Base-by-base conservation (phyloP, 1,140 invertebrate genomes). In the Drosophila quadrilineata region DNA sequence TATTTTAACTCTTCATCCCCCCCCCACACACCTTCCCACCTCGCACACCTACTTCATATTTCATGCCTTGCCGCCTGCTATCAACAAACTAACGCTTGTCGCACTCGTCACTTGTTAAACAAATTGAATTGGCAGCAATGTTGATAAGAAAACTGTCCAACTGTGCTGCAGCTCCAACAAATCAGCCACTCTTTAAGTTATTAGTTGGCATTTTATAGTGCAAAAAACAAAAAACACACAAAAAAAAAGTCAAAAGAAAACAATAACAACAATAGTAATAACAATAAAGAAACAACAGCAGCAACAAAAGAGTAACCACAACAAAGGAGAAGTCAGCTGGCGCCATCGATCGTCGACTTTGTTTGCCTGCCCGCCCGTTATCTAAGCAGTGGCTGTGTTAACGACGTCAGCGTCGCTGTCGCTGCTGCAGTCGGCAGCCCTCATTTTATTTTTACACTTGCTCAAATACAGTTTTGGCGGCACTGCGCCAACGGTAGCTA, bases 331-430 rank as follows among this genome's bases (percentile, higher is more conserved):
- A 52, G 45, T 24, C 68, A 52, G 41, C 54, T 64, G 73, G 73
- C 73, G 73, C 73, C 73, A 71, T 50, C 67, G 49, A 71, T 66
- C 60, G 69, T 10, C 59, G 49, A 60, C 28, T 52, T 57, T 64
- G 52, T 76, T 71, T 71, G 73, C 73, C 36, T 76, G n/a, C n/a
- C n/a, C n/a, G n/a, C n/a, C 10, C 67, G 75, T 76, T 77, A 77
- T 77, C 74, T 62, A 60, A 43, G 60, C 60, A 35, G 43, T 31
- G 24, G 2, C 29, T 43, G 8, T 28, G 59, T 14, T 17, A 31
- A 3, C 17, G 48, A 9, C 4, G 59, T 22, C 22, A 22, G 2
- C 17, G 54, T 36, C 12, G 50, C 40, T 31, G 65, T 29, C 26
- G 9, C n/a, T 22, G 50, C 6, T 10, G n/a, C 43, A 12, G 26